Base-by-base conservation (phyloP, 1,140 invertebrate species). In the Ridgeia piscesae region DNA sequence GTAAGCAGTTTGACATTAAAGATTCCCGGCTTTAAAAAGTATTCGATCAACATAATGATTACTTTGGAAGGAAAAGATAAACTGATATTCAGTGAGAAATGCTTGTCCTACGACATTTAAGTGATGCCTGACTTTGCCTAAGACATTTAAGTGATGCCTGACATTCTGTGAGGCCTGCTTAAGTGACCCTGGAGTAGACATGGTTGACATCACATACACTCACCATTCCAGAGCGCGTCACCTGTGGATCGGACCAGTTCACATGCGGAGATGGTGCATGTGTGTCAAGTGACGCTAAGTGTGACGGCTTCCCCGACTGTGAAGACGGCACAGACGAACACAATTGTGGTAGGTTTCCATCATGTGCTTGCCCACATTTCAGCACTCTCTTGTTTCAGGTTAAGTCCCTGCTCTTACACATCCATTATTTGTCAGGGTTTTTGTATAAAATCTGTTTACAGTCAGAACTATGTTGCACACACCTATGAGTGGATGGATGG, bases 281-380 rank as follows among this genome's bases (percentile, higher is more conserved):
- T 77, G 58, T 77, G 58, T 2, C 17, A 21, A 21, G 27, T 17
- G 58, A 77, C 58, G 27, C 6, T 21, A 77, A 77, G 58, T 98
- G 98, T 96, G 98, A 98, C 97, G 98, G 98, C 96, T 97, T 97
- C 96, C 97, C 97, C 96, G 98, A 99, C 96, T 99, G 98, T 96
- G 97, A 97, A 96, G 98, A 99, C 96, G 97, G 98, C 97, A 98
- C 98, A 94, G 98, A 99, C 96, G 98, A 99, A 93, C 92, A 93
- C 31, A 35, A 92, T 33, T 94, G 94, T 91, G 93, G 95, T 95
- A 94, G 94, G 95, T 95, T 77, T 77, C 58, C 58, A 9, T 27
- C 27, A 21, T 89, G 88, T n/a, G 0, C 33, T 35, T 91, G 89
- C 27, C 17, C 17, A 77, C 27, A 27, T n/a, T n/a, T 31, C 58